Conservation (phyloP, 2,113 vertebrate species). For the Anoplopoma fimbria region DNA sequence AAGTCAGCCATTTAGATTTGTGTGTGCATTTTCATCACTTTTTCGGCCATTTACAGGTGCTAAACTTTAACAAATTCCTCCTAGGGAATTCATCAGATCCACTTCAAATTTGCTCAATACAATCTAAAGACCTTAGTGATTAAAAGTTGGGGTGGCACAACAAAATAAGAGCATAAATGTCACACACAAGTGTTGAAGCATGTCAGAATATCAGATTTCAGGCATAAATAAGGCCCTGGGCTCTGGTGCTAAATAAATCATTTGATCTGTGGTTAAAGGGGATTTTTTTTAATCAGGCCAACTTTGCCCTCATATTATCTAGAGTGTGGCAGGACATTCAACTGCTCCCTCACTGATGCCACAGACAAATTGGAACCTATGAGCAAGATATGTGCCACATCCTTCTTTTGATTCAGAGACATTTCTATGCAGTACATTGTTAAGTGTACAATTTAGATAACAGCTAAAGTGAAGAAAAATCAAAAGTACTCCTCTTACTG, state of each 20-base stretch:
- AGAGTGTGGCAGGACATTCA: slow-evolving; percentile 28
- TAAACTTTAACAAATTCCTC: no score
- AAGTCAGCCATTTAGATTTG: no score
- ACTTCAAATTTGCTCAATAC: no score
- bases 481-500: background rate
- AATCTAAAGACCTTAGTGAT: no score
- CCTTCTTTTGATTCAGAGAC: background rate
- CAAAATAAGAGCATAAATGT: slow-evolving; percentile 23
- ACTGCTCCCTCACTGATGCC: slow-evolving; percentile 2
- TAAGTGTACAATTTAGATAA: background rate
- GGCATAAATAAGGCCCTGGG: slow-evolving; percentile 7
- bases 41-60: no score
- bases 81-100: no score
- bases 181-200: slow-evolving; percentile 5
- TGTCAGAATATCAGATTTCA: slow-evolving; percentile 5
- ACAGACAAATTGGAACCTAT: background rate
- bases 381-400: background rate
- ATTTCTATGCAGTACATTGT: background rate
- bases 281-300: slow-evolving; percentile 20
- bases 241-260: slow-evolving; percentile 40
- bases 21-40: no score
- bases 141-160: slow-evolving; percentile 1
- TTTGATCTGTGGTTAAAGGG: slow-evolving; percentile 55
- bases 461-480: background rate
- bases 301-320: slow-evolving; percentile 36